Base-by-base conservation (phyloP, 2,113 vertebrate species). In the Atractosteus spatula region DNA sequence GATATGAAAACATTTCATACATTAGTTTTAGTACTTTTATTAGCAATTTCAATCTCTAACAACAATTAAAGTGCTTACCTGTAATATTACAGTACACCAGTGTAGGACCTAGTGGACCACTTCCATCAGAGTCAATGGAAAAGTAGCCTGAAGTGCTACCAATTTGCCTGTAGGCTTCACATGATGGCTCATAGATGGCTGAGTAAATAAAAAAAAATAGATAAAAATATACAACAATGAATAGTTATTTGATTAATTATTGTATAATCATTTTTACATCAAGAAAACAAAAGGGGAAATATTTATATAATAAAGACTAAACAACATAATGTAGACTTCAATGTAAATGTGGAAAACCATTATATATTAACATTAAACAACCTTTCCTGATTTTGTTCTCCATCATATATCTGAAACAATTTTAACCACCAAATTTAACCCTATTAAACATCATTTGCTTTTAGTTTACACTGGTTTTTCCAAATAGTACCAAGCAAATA, bases 21-120 rank as follows among this genome's bases (percentile, higher is more conserved):
- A 2, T 29, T 29, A 51, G 47, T 51, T 10, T 51, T 51, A 59
- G 13, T 59, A 6, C 12, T 59, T 59, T 7, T 7, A 59, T 6
- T 13, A n/a, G 57, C 57, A 59, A 13, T 10, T 51, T 51, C 10
- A 51, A 10, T 5, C 10, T 10, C 10, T 51, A 51, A 51, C 5
- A 51, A 51, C 47, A 10, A 5, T 7, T 7, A 62, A 57, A 68
- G 67, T 74, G 42, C 85, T 94, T 89, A 98, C 97, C 97, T 84
- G 96, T 98, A 86, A 97, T 93, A 78, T 99, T 97, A 86, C 97
- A 99, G 85, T 94, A 97, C 2, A 98, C 96, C 44, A 86, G 92
- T 42, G 95, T 78, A 0, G 96, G 93, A 80, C 83, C 91, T 75
- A 98, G 88, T 0, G 95, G 94, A 10, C 97, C 96, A 3, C 96